phyloP scores from a whole-genome alignment of 2,888 invertebrate species.

The Leucophenga montana region DNA sequence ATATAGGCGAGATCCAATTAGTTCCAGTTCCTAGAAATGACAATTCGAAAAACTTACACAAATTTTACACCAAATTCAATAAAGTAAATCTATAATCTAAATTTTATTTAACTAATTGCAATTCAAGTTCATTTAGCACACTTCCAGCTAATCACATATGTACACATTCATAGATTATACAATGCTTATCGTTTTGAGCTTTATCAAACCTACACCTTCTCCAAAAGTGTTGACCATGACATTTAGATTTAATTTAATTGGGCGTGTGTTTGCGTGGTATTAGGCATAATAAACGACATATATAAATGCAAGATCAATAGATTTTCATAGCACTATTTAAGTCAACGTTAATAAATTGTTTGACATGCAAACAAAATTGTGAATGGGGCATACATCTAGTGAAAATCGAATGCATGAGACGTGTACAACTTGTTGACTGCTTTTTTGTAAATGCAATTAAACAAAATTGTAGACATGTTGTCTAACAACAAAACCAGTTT shows the following conservation, averaged over 20 bases:
- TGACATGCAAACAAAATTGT: not conserved
- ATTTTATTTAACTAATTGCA: not conserved
- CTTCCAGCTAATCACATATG: not conserved
- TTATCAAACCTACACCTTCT: not conserved
- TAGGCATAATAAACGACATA: too few relatives aligned
- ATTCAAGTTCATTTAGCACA: not conserved
- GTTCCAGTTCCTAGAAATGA: too few relatives aligned
- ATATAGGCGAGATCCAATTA: too few relatives aligned
- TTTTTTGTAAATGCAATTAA: conserved; percentile 13
- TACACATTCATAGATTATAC: not conserved
- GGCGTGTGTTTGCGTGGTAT: too few relatives aligned
- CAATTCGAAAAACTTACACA: too few relatives aligned
- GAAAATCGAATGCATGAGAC: not conserved
- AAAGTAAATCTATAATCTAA: too few relatives aligned
- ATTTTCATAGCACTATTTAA: conserved; percentile 2
- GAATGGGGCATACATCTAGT: not conserved
- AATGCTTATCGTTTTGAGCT: not conserved
- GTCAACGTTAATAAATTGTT: conserved; percentile 5
- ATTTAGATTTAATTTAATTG: not conserved
- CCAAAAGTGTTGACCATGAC: conserved; percentile 16
- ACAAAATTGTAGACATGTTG: conserved; percentile 21
- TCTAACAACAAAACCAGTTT: conserved; percentile 10
- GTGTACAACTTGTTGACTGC: conserved; percentile 15
- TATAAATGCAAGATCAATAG: not conserved
- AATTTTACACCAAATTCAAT: too few relatives aligned